phyloP scores from a whole-genome alignment of 2,888 invertebrate genomes.

The Taphrorychus bicolor region DNA sequence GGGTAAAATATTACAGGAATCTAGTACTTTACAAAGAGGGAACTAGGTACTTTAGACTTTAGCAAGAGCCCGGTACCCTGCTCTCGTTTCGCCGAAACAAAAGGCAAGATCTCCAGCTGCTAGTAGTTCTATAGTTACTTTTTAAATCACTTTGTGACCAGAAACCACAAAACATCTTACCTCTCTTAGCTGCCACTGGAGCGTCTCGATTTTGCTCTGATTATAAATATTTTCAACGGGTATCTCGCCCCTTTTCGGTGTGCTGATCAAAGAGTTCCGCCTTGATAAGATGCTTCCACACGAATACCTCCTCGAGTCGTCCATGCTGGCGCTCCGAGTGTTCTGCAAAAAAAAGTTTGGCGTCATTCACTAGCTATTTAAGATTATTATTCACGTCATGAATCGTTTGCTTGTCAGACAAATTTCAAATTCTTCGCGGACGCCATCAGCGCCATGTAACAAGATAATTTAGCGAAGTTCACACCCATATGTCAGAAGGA shows the following conservation, averaged over 20 bases:
- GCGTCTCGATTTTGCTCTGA: conserved; percentile 72
- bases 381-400: not conserved
- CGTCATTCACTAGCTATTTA: not conserved
- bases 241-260: conserved; percentile 54
- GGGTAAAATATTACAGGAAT: too few relatives aligned
- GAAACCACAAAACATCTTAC: too few relatives aligned
- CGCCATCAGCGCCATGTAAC: not conserved
- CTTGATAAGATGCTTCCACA: conserved; percentile 32
- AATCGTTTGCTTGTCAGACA: not conserved
- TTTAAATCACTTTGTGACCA: too few relatives aligned
- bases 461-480: not conserved
- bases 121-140: too few relatives aligned
- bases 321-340: conserved; percentile 24
- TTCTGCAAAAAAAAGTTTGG: conserved; percentile 28
- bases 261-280: conserved; percentile 47
- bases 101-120: too few relatives aligned
- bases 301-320: conserved; percentile 34
- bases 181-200: conserved; percentile 78
- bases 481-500: not conserved
- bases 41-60: too few relatives aligned
- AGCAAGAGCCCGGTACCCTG: too few relatives aligned
- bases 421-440: not conserved
- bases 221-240: conserved; percentile 68
- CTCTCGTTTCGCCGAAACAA: too few relatives aligned
- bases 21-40: too few relatives aligned